These are phyloP conservation scores for Phania funesta DNA, from an alignment of 2,888 invertebrate species.

Conservation along the genomic window DNA sequence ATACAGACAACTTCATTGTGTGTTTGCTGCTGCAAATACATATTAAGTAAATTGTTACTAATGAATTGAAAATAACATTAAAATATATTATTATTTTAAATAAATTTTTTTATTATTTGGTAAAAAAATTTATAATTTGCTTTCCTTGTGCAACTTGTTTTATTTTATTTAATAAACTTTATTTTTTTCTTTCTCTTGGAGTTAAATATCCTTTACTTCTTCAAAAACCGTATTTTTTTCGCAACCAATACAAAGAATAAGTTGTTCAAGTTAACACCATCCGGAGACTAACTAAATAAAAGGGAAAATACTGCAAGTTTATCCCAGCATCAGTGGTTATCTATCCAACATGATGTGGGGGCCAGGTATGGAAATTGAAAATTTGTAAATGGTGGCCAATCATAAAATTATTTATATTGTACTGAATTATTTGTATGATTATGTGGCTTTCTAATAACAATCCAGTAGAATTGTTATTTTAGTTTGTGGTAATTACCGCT, in stretches of 20 bases:
- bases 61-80: slow-evolving; percentile 3
- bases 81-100: background rate
- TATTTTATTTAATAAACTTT: background rate
- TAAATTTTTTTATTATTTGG: background rate
- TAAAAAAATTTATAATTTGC: background rate
- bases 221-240: slow-evolving; percentile 29
- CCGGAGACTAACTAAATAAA: slow-evolving; percentile 48
- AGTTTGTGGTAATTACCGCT: no score
- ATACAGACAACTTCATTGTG: background rate
- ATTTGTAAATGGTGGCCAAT: no score
- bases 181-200: background rate
- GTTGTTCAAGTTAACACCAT: slow-evolving; percentile 35
- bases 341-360: slow-evolving; percentile 27
- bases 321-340: slow-evolving; percentile 47
- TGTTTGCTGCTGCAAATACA: background rate
- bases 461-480: no score
- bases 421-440: no score
- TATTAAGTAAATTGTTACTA: slow-evolving; percentile 8
- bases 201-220: slow-evolving; percentile 9
- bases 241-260: background rate
- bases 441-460: no score
- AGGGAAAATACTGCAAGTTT: slow-evolving; percentile 26
- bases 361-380: no score
- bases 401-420: no score
- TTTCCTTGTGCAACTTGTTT: background rate